Percentiles rank a stretch among this genome's conserved stretches.
Conservation (phyloP, 1,140 invertebrate species). For the Nymphalis io region DNA sequence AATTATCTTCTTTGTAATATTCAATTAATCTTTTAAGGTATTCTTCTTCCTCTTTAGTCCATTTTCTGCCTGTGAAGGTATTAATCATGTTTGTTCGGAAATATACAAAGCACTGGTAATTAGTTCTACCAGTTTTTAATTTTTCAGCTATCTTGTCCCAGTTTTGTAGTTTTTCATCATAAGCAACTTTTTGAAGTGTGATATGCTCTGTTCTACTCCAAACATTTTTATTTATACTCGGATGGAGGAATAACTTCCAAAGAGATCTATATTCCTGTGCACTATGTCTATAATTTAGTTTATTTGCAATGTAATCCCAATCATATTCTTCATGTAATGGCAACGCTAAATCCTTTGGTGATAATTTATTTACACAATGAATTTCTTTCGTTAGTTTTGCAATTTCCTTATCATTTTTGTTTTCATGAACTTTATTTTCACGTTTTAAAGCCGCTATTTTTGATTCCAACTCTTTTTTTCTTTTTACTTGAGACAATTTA, state of each 20-base stretch:
- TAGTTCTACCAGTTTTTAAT: slow-evolving; percentile 82
- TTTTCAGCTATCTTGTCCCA: slow-evolving; percentile 84
- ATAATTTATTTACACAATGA: slow-evolving; percentile 42
- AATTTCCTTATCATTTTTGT: slow-evolving; percentile 47
- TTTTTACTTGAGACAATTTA: slow-evolving; percentile 55
- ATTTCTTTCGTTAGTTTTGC: slow-evolving; percentile 45
- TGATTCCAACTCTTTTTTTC: slow-evolving; percentile 46
- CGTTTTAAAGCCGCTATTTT: slow-evolving; percentile 51
- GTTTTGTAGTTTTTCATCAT: slow-evolving; percentile 79
- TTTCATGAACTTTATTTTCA: slow-evolving; percentile 39
- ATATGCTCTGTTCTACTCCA: slow-evolving; percentile 83
- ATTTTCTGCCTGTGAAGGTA: slow-evolving; percentile 67
- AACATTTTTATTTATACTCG: slow-evolving; percentile 82
- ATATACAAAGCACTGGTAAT: slow-evolving; percentile 85
- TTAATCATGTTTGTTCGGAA: slow-evolving; percentile 80
- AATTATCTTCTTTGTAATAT: slow-evolving; percentile 81
- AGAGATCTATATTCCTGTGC: slow-evolving; percentile 71
- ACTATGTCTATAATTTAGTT: slow-evolving; percentile 57
- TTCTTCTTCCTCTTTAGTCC: slow-evolving; percentile 83
- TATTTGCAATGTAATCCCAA: slow-evolving; percentile 62
- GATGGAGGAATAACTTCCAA: slow-evolving; percentile 86
- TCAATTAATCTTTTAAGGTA: slow-evolving; percentile 80
- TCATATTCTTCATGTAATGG: slow-evolving; percentile 68
- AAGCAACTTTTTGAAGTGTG: slow-evolving; percentile 74
- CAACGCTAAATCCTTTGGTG: slow-evolving; percentile 54